Evolutionary conservation across 2,113 vertebrate genomes (phyloP), one percentile per base, ranked within the genome.

Genomic region (Corythaixoides concolor): DNA sequence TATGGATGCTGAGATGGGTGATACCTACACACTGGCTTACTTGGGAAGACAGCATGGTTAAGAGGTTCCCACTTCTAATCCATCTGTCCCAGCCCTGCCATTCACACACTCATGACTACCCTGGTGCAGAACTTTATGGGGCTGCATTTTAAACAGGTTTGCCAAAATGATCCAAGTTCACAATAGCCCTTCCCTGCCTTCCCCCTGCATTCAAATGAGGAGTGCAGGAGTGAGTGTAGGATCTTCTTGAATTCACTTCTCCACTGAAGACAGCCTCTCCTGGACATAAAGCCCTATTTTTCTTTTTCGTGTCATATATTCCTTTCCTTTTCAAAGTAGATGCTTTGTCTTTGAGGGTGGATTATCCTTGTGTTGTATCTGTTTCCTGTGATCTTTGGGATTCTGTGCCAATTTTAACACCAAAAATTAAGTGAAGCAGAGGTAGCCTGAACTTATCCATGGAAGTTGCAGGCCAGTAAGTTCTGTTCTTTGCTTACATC

Each of bases 371-470:
- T 66, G 63, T 76, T 85, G 60, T 89, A 82, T 90, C 87, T 92
- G 58, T 79, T 88, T 53, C 73, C 49, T 6, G 1, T 93, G 88
- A 90, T 72, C 69, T 93, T 90, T 85, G 91, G 49, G 84, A 90
- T 69, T 82, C 89, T 96, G 81, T 96, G 81, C 88, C 53, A 60
- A 0, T 83, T 95, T 79, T 91, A 85, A 77, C 73, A 75, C 53
- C 43, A 87, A 41, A 88, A 82, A 43, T n/a, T 9, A 39, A 49
- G 17, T 21, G 24, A 66, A 62, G 58, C 89, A 85, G 58, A 68
- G 84, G 50, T 78, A 41, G 18, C 35, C 70, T 72, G 74, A 83
- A 15, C 69, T 88, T 85, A 47, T 4, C 69, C 32, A 3, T 76
- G 81, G 32, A 58, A 68, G 32, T 2, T 70, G 52, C 56, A 63